Percentiles rank a stretch among this genome's conserved stretches.
phyloP scores from a whole-genome alignment of 2,113 vertebrate genomes.

The Rhinopomastus cyanomelas region DNA sequence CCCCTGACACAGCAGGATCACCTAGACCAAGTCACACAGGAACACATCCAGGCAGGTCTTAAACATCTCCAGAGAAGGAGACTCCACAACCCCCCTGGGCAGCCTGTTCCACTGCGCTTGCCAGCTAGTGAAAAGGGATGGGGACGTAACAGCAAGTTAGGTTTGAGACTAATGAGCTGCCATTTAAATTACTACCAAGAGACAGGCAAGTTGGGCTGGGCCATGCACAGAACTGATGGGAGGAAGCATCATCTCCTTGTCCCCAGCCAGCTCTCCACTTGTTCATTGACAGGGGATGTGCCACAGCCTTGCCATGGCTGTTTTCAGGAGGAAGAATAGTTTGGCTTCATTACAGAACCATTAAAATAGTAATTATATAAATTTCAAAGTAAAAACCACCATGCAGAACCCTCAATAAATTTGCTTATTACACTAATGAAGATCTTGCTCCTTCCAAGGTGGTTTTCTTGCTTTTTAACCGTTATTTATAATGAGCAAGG shows the following conservation, averaged over 20 bases:
- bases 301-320: background rate
- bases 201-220: background rate
- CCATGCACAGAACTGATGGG: fast-evolving
- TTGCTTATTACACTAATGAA: fast-evolving
- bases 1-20: too few species aligned
- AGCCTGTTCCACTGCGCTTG: too few species aligned
- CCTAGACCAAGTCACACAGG: too few species aligned
- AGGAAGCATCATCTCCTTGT: background rate
- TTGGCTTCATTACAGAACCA: background rate
- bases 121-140: background rate
- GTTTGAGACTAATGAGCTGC: background rate
- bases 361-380: background rate
- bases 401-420: background rate
- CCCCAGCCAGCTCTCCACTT: background rate
- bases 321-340: background rate
- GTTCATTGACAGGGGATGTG: background rate
- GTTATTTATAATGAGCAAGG: background rate
- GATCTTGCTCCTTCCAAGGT: background rate
- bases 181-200: background rate
- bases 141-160: background rate
- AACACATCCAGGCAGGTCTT: too few species aligned
- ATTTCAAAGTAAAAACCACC: background rate
- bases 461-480: background rate
- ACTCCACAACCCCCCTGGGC: too few species aligned
- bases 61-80: too few species aligned